Conservation (phyloP, 2,888 invertebrate species). For the Nycteola revayana region DNA sequence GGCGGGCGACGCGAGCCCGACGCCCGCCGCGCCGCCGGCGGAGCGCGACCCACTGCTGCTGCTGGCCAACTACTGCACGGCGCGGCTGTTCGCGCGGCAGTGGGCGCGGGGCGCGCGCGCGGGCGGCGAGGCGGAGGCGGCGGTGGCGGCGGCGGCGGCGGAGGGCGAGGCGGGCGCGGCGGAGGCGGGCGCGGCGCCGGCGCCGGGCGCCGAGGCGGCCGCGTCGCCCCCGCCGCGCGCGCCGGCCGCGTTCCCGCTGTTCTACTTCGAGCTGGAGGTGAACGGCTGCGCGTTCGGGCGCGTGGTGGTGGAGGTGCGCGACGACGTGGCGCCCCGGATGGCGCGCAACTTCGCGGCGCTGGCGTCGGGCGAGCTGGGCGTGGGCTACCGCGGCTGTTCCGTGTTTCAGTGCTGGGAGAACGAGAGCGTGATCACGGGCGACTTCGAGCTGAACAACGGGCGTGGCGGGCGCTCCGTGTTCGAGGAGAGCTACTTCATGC, state of each 20-base stretch:
- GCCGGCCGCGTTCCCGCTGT: conserved; percentile 83
- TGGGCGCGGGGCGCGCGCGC: conserved; percentile 79
- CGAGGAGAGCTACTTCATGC: conserved; percentile 90
- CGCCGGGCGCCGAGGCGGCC: conserved; percentile 22
- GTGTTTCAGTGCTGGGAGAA: conserved; percentile 93
- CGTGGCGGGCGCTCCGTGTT: conserved; percentile 89
- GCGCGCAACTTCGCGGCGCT: conserved; percentile 89
- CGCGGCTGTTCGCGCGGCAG: conserved; percentile 86
- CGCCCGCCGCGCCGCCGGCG: conserved; percentile 61
- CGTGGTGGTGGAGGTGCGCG: conserved; percentile 88
- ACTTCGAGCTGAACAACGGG: conserved; percentile 91
- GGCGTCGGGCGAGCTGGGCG: conserved; percentile 87
- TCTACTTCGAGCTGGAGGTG: conserved; percentile 89
- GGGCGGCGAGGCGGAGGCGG: conserved; percentile 35
- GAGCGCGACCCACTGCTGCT: conserved; percentile 85
- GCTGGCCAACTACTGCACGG: conserved; percentile 89
- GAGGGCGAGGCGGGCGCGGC: conserved; percentile 39
- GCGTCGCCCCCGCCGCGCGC: conserved; percentile 40
- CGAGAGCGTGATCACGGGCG: conserved; percentile 91
- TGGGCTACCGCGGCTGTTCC: conserved; percentile 90
- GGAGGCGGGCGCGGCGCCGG: conserved; percentile 17
- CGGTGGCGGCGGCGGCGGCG: conserved; percentile 36
- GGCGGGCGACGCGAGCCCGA: conserved; percentile 9
- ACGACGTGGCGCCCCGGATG: conserved; percentile 91
- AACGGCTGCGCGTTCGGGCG: conserved; percentile 87